These are phyloP conservation scores for Anoura caudifer DNA, from an alignment of 2,113 vertebrate genomes.

Conservation along the genomic window DNA sequence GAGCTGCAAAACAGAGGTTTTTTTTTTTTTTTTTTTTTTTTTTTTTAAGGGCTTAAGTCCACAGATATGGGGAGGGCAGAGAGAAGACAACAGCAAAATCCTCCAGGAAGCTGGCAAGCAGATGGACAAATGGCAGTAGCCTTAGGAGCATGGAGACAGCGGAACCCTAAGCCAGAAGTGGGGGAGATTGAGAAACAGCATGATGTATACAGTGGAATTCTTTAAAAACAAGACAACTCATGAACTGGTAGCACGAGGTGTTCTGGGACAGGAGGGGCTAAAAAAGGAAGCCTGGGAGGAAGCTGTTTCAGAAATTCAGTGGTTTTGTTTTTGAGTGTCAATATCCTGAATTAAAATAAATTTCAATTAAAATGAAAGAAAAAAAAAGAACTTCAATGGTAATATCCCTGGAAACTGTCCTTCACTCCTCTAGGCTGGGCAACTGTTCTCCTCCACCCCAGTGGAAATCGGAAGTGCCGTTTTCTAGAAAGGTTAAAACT, in stretches of 20 bases:
- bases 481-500: background rate
- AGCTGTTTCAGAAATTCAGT: background rate
- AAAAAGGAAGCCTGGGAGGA: background rate
- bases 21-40: background rate
- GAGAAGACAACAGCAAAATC: background rate
- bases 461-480: background rate
- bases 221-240: background rate
- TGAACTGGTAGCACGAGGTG: background rate
- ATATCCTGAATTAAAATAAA: too few relatives aligned
- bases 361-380: too few relatives aligned
- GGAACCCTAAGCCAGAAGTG: background rate
- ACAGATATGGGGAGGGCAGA: background rate
- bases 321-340: too few relatives aligned
- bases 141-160: background rate
- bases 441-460: background rate
- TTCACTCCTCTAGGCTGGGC: background rate
- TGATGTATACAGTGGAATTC: background rate
- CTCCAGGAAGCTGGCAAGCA: background rate
- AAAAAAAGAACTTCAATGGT: background rate
- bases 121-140: background rate
- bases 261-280: background rate
- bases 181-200: background rate
- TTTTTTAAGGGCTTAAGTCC: background rate
- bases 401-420: background rate
- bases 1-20: background rate